Base-by-base conservation (phyloP, 30 jellyfish, hydroid and myxozoan species). In the Aurelia aurita complex sp. Pacific region DNA sequence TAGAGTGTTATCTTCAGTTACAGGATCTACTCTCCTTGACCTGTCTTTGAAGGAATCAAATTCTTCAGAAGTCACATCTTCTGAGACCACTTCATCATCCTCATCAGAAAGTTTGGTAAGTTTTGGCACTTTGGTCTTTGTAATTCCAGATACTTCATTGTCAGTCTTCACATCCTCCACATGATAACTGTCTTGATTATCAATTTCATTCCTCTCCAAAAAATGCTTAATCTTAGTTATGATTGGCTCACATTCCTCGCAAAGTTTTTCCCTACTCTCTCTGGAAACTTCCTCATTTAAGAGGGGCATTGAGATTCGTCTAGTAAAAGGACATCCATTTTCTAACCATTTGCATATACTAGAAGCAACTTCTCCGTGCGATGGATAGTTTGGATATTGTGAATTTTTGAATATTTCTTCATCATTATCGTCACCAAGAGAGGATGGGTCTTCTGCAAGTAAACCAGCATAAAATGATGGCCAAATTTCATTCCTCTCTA, bases 401-500 rank as follows among this genome's bases (percentile, higher is more conserved):
- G 76, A 38, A 1, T 0, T 46, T 9, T 46, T 46, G 14, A 46
- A 46, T 9, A 46, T 46, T 7, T 46, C 57, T 46, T 46, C 57
- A 46, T 46, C 57, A 7, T 46, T 9, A 38, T 2, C 50, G 52
- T 40, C 52, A 40, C 6, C 52, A 40, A 9, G 50, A 38, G 50
- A 38, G 12, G 54, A 46, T 46, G 57, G 57, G 1, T 5, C 57
- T 6, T 6, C 57, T 46, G 57, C 57, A 46, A 46, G 57, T 2
- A 69, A 83, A 35, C 38, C 82, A 43, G 23, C 73, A 43, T 53
- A 50, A 74, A 38, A 23, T 53, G 10, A 67, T 54, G 16, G 86
- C 98, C 98, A 86, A 76, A 63, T 86, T 85, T 3, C 80, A 89
- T 17, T 88, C 86, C 10, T 67, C 82, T 64, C 81, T 91, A 83